A percentile compares a stretch with the other conserved stretches of the same genome.
Conservation (phyloP, 2,888 invertebrate species). For the Creontiades dilutus region DNA sequence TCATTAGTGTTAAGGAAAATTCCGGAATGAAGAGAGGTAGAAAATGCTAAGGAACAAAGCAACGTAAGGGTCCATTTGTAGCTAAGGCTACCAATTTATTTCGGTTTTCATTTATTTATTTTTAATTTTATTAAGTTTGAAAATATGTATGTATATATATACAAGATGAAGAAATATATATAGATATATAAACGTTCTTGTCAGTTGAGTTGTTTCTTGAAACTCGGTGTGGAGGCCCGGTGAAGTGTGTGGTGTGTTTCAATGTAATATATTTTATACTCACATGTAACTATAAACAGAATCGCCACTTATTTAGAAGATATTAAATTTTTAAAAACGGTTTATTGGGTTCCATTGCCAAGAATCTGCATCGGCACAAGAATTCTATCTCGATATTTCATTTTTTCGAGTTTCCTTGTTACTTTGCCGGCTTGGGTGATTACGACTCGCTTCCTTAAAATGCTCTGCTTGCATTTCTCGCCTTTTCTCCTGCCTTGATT, state of each 20-base stretch:
- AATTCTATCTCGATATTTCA: neutral
- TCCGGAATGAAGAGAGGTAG: conserved; percentile 42
- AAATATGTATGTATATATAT: conserved; percentile 43
- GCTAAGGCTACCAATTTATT: conserved; percentile 35
- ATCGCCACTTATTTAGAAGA: neutral
- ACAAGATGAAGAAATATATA: conserved; percentile 14
- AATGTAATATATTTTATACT: conserved; percentile 30
- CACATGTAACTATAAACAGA: neutral
- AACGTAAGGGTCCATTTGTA: conserved; percentile 64
- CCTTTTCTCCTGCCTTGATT: conserved; percentile 12
- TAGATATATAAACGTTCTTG: conserved; percentile 9
- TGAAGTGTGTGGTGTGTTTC: neutral
- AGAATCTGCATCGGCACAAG: neutral
- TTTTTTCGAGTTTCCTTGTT: neutral
- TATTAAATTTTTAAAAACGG: neutral
- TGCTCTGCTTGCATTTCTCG: conserved; percentile 28
- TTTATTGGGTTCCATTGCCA: conserved; percentile 25
- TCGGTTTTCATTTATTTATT: neutral
- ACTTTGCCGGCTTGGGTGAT: neutral
- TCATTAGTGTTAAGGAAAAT: conserved; percentile 65
- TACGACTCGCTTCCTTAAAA: neutral
- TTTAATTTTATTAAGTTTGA: neutral
- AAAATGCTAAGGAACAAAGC: conserved; percentile 58
- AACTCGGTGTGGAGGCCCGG: neutral
- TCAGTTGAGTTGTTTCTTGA: conserved; percentile 1